A percentile compares a stretch with the other conserved stretches of the same genome.
Conservation (phyloP, 2,888 invertebrate species). For the Mactromeris polynyma region DNA sequence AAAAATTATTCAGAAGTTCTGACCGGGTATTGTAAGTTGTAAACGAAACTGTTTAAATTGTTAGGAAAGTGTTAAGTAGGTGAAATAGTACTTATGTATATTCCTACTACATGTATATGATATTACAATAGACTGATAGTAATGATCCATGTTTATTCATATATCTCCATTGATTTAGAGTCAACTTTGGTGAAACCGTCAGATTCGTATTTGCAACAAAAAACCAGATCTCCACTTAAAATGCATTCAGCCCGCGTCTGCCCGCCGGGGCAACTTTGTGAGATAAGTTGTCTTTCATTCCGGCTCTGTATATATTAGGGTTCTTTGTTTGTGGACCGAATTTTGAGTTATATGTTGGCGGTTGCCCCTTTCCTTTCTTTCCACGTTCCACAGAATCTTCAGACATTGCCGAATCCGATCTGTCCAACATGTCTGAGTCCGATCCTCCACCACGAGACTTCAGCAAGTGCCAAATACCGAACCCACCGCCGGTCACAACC, state of each 20-base stretch:
- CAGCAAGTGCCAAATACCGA: slow-evolving; percentile 66
- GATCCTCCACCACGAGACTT: slow-evolving; percentile 32
- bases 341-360: slow-evolving; percentile 35
- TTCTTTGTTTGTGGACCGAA: slow-evolving; percentile 20
- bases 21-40: neutral
- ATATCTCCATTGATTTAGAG: neutral
- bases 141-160: neutral
- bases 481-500: slow-evolving; percentile 66
- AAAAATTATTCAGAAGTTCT: too few relatives aligned
- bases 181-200: neutral
- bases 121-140: neutral
- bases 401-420: slow-evolving; percentile 20
- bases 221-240: neutral
- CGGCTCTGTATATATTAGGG: slow-evolving; percentile 58
- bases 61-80: neutral
- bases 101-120: neutral
- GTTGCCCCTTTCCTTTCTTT: slow-evolving; percentile 33
- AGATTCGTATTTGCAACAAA: too few relatives aligned
- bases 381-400: slow-evolving; percentile 30
- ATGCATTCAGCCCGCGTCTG: neutral
- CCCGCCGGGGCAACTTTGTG: slow-evolving; percentile 21
- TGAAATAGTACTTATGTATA: neutral
- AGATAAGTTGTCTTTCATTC: slow-evolving; percentile 40
- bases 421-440: slow-evolving; percentile 15
- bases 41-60: neutral